phyloP scores from a whole-genome alignment of 2,113 vertebrate species.

The Albula glossodonta region DNA sequence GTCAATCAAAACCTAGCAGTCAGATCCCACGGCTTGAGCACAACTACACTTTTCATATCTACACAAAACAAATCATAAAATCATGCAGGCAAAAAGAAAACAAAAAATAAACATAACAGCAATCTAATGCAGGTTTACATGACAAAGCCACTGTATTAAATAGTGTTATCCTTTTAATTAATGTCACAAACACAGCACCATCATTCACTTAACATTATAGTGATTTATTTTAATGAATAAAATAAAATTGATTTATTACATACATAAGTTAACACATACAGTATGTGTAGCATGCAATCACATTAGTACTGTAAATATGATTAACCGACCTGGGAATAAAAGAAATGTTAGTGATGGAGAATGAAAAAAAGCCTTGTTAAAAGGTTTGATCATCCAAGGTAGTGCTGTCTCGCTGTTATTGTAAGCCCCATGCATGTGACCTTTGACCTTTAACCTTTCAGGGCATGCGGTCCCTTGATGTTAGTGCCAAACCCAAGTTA shows the following conservation, averaged over 20 bases:
- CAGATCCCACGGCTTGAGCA: slow-evolving; percentile 94
- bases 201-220: background rate
- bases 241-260: no score
- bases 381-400: slow-evolving; percentile 25
- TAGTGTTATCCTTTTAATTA: background rate
- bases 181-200: slow-evolving; percentile 19
- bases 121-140: background rate
- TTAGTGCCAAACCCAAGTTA: no score
- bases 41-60: slow-evolving; percentile 84
- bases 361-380: slow-evolving; percentile 42
- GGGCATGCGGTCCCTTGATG: no score
- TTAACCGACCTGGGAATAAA: slow-evolving; percentile 63
- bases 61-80: slow-evolving; percentile 70
- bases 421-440: background rate
- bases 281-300: slow-evolving; percentile 60
- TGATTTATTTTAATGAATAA: no score
- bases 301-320: slow-evolving; percentile 53
- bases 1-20: slow-evolving; percentile 99
- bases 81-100: slow-evolving; percentile 81
- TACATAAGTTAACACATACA: background rate
- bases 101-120: background rate
- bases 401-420: background rate
- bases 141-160: background rate
- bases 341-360: slow-evolving; percentile 58
- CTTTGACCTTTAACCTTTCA: no score